These are phyloP conservation scores for Chlorops oryzae DNA, from an alignment of 1,140 invertebrate genomes.

Conservation along the genomic window DNA sequence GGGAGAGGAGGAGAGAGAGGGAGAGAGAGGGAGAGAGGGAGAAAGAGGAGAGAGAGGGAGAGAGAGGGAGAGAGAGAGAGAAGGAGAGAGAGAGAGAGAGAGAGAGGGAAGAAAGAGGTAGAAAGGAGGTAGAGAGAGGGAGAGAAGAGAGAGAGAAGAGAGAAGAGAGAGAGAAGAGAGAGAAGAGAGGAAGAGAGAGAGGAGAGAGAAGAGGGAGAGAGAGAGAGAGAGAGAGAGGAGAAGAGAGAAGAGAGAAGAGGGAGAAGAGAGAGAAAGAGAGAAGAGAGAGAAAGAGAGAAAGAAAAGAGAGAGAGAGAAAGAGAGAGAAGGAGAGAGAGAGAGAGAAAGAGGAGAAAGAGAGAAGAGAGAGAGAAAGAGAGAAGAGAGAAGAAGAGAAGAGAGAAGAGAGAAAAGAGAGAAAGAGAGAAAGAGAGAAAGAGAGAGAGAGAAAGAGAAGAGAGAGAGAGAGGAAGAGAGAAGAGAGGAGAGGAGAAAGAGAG, in stretches of 20 bases:
- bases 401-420: not conserved
- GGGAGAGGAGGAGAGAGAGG: not conserved
- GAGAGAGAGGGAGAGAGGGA: not conserved
- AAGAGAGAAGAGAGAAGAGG: not conserved
- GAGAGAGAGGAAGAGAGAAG: not conserved
- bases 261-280: not conserved
- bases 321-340: not conserved
- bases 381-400: not conserved
- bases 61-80: not conserved
- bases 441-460: not conserved
- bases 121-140: not conserved
- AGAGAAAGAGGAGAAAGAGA: not conserved
- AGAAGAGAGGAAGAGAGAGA: not conserved
- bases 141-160: not conserved
- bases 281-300: not conserved
- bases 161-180: not conserved
- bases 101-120: not conserved
- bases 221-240: not conserved
- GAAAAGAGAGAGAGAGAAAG: not conserved
- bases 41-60: not conserved
- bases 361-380: not conserved
- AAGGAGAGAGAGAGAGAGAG: not conserved
- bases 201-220: not conserved
- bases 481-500: not conserved
- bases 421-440: not conserved